Evolutionary conservation across 1,140 invertebrate species (phyloP).

Genomic region (Homalodisca vitripennis): DNA sequence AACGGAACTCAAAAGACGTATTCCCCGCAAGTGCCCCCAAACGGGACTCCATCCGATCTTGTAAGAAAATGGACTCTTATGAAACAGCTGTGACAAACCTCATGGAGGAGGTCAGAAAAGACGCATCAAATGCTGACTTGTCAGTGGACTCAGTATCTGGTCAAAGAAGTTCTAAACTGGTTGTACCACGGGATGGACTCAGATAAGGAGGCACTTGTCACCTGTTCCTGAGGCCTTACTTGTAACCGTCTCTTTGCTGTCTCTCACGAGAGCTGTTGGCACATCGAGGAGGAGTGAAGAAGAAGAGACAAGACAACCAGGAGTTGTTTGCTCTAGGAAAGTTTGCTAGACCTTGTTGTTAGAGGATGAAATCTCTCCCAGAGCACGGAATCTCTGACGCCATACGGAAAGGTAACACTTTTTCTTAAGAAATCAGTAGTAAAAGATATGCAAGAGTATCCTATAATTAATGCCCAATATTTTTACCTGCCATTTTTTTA

Average conservation of each 20-base stretch:
- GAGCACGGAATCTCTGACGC: conserved; percentile 59
- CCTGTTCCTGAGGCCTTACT: conserved; percentile 62
- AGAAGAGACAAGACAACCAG: conserved; percentile 52
- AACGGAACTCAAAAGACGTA: not conserved
- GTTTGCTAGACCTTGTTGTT: conserved; percentile 59
- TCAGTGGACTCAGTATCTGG: conserved; percentile 48
- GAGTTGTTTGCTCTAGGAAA: conserved; percentile 58
- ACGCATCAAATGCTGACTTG: conserved; percentile 53
- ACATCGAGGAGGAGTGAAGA: conserved; percentile 61
- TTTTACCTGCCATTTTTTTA: no score
- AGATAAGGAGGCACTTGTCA: conserved; percentile 49
- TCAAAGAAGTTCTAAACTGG: conserved; percentile 56
- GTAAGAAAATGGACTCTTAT: conserved; percentile 32
- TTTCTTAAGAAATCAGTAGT: no score
- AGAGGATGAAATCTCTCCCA: conserved; percentile 54
- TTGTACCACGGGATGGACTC: conserved; percentile 55
- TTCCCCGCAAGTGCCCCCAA: not conserved
- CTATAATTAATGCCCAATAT: no score
- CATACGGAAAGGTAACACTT: conserved; percentile 54
- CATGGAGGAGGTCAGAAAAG: conserved; percentile 57
- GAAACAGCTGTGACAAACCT: conserved; percentile 57
- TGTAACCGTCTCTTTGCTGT: conserved; percentile 58
- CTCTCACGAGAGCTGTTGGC: conserved; percentile 62
- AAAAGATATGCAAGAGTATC: no score
- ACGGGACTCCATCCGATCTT: not conserved